Evolutionary conservation across 2,797 vertebrate species (phyloP).

Genomic region (Choloepus didactylus): DNA sequence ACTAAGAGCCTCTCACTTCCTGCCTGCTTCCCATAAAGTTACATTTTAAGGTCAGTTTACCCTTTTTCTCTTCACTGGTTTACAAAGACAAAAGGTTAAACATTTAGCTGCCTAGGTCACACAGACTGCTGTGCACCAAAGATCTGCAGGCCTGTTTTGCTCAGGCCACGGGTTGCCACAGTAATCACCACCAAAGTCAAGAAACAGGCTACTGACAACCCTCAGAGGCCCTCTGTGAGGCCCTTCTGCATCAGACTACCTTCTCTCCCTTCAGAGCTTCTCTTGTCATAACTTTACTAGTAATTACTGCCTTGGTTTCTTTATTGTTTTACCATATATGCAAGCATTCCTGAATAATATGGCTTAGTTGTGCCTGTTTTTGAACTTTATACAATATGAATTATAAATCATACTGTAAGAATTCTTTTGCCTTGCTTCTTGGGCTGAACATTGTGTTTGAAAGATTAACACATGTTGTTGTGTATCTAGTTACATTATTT

Average conservation of each 20-base stretch:
- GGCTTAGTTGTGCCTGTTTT: background rate
- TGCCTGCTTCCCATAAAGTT: no score
- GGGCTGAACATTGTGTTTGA: background rate
- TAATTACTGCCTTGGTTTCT: background rate
- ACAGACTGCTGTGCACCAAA: no score
- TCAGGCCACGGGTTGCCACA: no score
- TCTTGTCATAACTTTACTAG: background rate
- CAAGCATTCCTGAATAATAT: background rate
- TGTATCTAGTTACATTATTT: background rate
- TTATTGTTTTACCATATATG: background rate
- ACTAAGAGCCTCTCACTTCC: no score
- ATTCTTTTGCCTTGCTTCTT: constrained; percentile 31
- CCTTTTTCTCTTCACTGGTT: no score
- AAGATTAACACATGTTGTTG: constrained; percentile 39
- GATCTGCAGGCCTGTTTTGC: no score
- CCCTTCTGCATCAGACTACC: background rate
- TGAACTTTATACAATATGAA: background rate
- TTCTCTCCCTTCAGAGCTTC: background rate
- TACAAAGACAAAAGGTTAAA: no score
- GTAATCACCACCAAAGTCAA: background rate
- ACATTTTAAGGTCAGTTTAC: no score
- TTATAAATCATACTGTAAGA: background rate
- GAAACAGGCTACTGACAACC: background rate
- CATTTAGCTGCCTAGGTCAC: no score
- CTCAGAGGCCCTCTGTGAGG: background rate